Conservation (phyloP, 2,797 vertebrate species). For the Dendrocincla fuliginosa region DNA sequence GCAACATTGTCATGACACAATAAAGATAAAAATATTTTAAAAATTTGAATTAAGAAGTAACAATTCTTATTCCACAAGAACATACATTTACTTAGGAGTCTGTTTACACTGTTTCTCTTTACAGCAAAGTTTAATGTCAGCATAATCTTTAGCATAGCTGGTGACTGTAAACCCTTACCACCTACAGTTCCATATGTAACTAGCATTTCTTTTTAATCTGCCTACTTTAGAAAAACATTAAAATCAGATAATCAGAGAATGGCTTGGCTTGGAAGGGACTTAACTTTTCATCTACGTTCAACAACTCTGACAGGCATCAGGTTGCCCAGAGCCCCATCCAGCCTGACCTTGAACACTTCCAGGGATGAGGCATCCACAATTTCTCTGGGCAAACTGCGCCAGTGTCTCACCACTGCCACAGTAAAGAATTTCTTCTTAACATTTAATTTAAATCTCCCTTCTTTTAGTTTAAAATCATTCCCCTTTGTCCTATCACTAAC, state of each 20-base stretch:
- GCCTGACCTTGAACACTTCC: not conserved
- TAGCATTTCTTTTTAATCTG: not conserved
- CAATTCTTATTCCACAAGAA: not conserved
- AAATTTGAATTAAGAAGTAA: not conserved
- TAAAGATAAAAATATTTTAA: not conserved
- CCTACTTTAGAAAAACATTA: not conserved
- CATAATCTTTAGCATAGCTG: not conserved
- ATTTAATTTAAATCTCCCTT: not conserved
- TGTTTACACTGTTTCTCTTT: not conserved
- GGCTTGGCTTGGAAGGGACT: not conserved
- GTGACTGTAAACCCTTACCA: not conserved
- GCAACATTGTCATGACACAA: not conserved
- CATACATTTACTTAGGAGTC: not conserved
- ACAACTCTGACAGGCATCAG: not conserved
- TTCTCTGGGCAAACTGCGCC: not conserved
- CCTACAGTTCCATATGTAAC: not conserved
- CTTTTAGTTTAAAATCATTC: not conserved
- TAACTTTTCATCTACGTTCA: not conserved
- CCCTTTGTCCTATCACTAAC: not conserved
- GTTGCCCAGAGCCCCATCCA: not conserved
- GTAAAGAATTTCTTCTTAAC: not conserved
- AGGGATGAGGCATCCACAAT: not conserved
- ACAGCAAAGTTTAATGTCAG: not conserved
- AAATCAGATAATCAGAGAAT: not conserved
- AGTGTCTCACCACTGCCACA: not conserved